phyloP scores from a whole-genome alignment of 2,888 invertebrate species.

The Diogma glabrata region DNA sequence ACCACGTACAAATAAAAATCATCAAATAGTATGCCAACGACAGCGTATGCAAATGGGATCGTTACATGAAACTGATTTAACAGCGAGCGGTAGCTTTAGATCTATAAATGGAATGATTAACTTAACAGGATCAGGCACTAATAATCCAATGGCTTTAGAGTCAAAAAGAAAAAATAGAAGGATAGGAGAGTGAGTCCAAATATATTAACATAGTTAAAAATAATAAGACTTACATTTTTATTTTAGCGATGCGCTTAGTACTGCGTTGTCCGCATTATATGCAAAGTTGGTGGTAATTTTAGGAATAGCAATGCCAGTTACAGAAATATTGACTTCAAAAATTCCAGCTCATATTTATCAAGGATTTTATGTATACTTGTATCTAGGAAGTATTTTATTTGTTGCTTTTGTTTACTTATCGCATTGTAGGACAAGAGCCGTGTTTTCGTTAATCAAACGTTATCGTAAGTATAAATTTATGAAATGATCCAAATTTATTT shows the following conservation, averaged over 20 bases:
- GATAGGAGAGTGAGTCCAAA: conserved; percentile 37
- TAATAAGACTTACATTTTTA: conserved; percentile 7
- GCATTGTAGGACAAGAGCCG: conserved; percentile 50
- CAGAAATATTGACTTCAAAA: conserved; percentile 69
- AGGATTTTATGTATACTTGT: conserved; percentile 76
- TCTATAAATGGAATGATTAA: conserved; percentile 12
- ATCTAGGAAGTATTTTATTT: conserved; percentile 63
- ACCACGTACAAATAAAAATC: conserved; percentile 46
- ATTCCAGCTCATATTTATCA: conserved; percentile 67
- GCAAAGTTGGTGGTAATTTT: conserved; percentile 74
- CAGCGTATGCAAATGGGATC: conserved; percentile 9
- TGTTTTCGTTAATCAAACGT: conserved; percentile 45
- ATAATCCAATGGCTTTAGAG: conserved; percentile 25
- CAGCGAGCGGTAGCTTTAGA: conserved; percentile 21
- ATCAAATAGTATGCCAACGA: not conserved
- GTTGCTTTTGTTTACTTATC: conserved; percentile 60
- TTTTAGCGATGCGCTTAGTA: conserved; percentile 54
- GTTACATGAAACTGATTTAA: conserved; percentile 2
- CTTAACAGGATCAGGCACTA: too few species aligned
- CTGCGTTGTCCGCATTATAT: conserved; percentile 68
- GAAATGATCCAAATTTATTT: too few species aligned
- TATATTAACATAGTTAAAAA: not conserved
- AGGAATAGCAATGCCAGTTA: conserved; percentile 75
- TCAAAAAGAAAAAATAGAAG: conserved; percentile 34
- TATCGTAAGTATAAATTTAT: conserved; percentile 30